Evolutionary conservation across 2,888 invertebrate genomes (phyloP), one percentile per base, ranked within the genome.

Genomic region (Callosobruchus maculatus): DNA sequence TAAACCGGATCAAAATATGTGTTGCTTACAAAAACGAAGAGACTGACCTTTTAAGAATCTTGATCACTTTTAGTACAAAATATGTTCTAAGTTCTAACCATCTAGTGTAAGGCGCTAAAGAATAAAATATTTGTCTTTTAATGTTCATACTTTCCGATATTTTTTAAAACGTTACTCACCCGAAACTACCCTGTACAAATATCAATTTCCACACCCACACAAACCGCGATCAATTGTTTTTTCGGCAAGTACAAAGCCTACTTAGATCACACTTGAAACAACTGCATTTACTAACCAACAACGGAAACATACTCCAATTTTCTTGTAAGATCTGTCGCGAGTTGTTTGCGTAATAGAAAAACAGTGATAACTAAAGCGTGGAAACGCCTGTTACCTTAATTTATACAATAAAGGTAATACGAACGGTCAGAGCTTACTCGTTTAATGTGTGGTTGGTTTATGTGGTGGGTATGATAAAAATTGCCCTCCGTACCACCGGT

Each of bases 231-330:
- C n/a, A n/a, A n/a, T 71, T 21, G 18, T 71, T 20, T 71, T 22
- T 70, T 22, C 66, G 26, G 66, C 4, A 71, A 72, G 71, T 73
- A 68, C 72, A 71, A 71, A 71, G 69, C 72, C 67, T 21, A 72
- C 68, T 49, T 18, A 67, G 21, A 72, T 72, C 49, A 18, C 49
- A 49, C 26, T 22, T n/a, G n/a, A n/a, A n/a, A 5, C 20, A 9
- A 26, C 49, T 69, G 31, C 49, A 49, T 73, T 66, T 77, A 81
- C 81, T 79, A 80, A 82, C 82, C 81, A 77, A 76, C 78, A 80
- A 79, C 75, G 76, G 72, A 74, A 78, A 74, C 81, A 81, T 81
- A 72, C 75, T 77, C 72, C 71, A 73, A 68, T 71, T 67, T 72
- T 31, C 68, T 71, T 20, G 68, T 70, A n/a, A n/a, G 49, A 49